Conservation (phyloP, 2,797 vertebrate genomes). For the Sciaenops ocellatus region DNA sequence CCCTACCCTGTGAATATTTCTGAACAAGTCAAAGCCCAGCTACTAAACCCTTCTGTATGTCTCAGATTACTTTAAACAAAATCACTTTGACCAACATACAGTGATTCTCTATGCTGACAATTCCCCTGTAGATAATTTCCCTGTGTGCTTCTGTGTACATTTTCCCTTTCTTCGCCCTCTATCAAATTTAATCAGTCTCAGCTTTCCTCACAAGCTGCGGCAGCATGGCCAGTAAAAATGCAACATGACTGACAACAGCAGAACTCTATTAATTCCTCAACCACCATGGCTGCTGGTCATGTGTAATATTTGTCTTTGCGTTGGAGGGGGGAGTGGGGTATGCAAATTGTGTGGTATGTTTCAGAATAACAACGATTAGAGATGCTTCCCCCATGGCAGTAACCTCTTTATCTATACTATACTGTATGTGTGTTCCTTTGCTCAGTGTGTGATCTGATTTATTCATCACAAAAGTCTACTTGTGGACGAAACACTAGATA, state of each 20-base stretch:
- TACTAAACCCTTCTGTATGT: conserved; percentile 59
- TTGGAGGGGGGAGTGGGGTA: conserved; percentile 58
- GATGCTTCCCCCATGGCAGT: conserved; percentile 50
- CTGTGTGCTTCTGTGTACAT: conserved; percentile 76
- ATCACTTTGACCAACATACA: conserved; percentile 79
- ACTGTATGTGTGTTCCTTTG: conserved; percentile 19
- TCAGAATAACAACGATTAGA: conserved; percentile 75
- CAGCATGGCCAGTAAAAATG: conserved; percentile 71
- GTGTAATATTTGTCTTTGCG: conserved; percentile 82
- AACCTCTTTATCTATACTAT: conserved; percentile 53
- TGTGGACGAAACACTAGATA: not conserved
- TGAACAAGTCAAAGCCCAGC: conserved; percentile 56
- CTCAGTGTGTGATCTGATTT: conserved; percentile 37
- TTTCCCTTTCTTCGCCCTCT: conserved; percentile 77
- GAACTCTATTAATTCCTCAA: conserved; percentile 82
- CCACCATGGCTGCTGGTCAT: conserved; percentile 64
- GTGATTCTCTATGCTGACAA: conserved; percentile 80
- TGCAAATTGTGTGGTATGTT: conserved; percentile 75
- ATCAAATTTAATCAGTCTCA: conserved; percentile 85
- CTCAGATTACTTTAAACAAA: conserved; percentile 80
- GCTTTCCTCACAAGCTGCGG: conserved; percentile 65
- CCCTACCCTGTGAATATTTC: conserved; percentile 50
- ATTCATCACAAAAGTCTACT: conserved; percentile 11
- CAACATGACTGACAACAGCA: conserved; percentile 76
- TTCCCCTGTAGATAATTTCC: conserved; percentile 79